Conservation (phyloP, 2,888 invertebrate genomes). For the Lapara coniferarum region DNA sequence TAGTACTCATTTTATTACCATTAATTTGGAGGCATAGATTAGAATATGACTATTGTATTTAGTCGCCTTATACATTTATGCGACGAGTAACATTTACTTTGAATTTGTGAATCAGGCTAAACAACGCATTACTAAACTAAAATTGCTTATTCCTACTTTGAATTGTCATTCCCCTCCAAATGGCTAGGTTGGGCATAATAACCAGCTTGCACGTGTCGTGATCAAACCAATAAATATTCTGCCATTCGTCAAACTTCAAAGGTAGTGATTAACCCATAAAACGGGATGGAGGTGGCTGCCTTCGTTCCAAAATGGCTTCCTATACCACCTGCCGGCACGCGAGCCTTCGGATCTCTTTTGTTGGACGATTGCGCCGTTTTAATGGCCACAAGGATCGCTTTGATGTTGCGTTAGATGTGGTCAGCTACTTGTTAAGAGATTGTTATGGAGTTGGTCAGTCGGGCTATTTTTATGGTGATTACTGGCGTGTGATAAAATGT, state of each 20-base stretch:
- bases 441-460: neutral
- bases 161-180: neutral
- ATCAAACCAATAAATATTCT: constrained; percentile 67
- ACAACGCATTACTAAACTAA: too few species aligned
- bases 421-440: neutral
- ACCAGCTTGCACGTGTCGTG: constrained; percentile 52
- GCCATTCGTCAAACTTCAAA: constrained; percentile 78
- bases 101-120: too few species aligned
- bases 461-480: neutral
- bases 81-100: too few species aligned
- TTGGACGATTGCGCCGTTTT: constrained; percentile 17
- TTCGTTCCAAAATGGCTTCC: constrained; percentile 27
- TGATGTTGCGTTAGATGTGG: constrained; percentile 8
- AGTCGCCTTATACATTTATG: too few species aligned
- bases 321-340: constrained; percentile 27
- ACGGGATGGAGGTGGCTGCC: constrained; percentile 40
- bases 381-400: neutral
- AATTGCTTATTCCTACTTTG: neutral
- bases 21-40: too few species aligned
- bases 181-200: neutral
- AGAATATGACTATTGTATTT: too few species aligned
- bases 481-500: too few species aligned
- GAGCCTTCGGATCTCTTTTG: constrained; percentile 23
- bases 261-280: constrained; percentile 77
- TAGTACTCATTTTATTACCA: too few species aligned